These are phyloP conservation scores for Colletes latitarsis DNA, from an alignment of 1,140 invertebrate genomes.

Conservation along the genomic window DNA sequence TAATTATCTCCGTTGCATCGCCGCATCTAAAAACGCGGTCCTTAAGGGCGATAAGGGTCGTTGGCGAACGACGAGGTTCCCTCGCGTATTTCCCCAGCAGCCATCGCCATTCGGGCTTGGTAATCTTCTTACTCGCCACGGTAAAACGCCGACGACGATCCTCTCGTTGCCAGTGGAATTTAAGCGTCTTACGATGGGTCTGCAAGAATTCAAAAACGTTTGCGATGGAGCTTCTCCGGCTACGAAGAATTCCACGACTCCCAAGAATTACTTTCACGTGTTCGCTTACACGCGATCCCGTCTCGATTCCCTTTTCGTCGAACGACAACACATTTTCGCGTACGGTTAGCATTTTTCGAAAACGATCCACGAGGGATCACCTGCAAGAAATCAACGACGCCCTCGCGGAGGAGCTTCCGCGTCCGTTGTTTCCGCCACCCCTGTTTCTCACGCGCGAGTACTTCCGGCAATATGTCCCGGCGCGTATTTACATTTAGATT, in stretches of 20 bases:
- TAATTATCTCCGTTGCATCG: too few relatives aligned
- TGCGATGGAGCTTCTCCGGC: too few relatives aligned
- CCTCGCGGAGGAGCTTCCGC: not conserved
- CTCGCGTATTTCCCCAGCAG: not conserved
- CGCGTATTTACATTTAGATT: slow-evolving; percentile 71
- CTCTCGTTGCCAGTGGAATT: not conserved
- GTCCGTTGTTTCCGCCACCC: not conserved
- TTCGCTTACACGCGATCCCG: too few relatives aligned
- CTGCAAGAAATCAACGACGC: too few relatives aligned
- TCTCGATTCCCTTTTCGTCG: not conserved
- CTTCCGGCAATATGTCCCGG: slow-evolving; percentile 25
- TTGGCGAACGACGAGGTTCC: too few relatives aligned
- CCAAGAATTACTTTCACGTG: too few relatives aligned
- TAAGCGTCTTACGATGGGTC: slow-evolving; percentile 9
- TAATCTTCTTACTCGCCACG: slow-evolving; percentile 32
- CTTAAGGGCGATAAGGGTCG: not conserved
- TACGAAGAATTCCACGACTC: too few relatives aligned
- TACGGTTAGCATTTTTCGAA: too few relatives aligned
- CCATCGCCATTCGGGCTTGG: not conserved
- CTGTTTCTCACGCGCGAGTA: not conserved
- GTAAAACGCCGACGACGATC: slow-evolving; percentile 5
- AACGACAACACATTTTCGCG: not conserved
- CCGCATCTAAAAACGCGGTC: too few relatives aligned
- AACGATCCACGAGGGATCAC: too few relatives aligned
- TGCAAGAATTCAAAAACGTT: not conserved